Percentiles rank a stretch among this genome's conserved stretches.
These are phyloP conservation scores for Salticus scenicus DNA, from an alignment of 2,888 invertebrate species.

Conservation along the genomic window DNA sequence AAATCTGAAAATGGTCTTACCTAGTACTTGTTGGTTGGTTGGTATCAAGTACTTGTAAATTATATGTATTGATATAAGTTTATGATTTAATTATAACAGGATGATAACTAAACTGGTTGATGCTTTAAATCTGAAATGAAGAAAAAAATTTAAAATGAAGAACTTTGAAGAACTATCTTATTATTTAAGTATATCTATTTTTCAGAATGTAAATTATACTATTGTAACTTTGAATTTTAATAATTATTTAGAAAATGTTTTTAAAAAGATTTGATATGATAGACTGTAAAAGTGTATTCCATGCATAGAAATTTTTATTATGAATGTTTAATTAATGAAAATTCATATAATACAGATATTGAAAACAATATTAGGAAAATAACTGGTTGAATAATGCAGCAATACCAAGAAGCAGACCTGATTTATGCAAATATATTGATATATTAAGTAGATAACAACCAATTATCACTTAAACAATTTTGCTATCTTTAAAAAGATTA, in stretches of 20 bases:
- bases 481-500: neutral
- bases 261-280: slow-evolving; percentile 20
- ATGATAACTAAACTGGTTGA: too few species aligned
- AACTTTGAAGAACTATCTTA: neutral
- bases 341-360: too few species aligned
- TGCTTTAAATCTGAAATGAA: neutral
- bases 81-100: too few species aligned
- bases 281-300: slow-evolving; percentile 2
- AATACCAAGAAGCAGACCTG: slow-evolving; percentile 13
- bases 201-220: neutral
- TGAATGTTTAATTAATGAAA: neutral
- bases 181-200: neutral
- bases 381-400: slow-evolving; percentile 20
- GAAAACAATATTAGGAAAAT: too few species aligned
- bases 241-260: slow-evolving; percentile 10
- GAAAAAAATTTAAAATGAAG: neutral
- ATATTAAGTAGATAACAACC: neutral
- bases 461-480: neutral
- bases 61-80: too few species aligned
- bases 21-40: neutral
- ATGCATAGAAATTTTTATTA: neutral
- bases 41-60: neutral
- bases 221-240: too few species aligned
- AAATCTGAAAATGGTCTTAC: neutral
- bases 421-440: slow-evolving; percentile 1